A percentile compares a stretch with the other conserved stretches of the same genome.
Evolutionary conservation across 2,797 vertebrate genomes (phyloP).

Genomic region (Cichlasoma orientale): DNA sequence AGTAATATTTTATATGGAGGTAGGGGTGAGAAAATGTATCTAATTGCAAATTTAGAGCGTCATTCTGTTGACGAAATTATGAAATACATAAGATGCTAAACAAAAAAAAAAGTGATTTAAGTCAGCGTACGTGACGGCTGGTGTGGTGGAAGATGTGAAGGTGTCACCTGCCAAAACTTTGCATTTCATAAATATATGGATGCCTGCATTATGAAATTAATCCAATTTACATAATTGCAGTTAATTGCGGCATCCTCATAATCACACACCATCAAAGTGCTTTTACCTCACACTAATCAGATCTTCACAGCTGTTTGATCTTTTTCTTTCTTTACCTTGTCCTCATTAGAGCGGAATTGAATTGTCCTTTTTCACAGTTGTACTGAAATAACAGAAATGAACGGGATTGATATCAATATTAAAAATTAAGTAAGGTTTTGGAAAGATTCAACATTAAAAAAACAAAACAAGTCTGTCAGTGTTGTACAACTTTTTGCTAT

Average conservation of each 20-base stretch:
- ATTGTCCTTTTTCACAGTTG: neutral
- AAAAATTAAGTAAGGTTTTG: neutral
- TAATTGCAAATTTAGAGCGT: constrained; percentile 27
- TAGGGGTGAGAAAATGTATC: neutral
- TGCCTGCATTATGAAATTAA: neutral
- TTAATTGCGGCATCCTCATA: constrained; percentile 4
- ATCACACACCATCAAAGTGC: neutral
- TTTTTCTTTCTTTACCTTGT: neutral
- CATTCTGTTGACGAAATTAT: constrained; percentile 6
- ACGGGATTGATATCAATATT: neutral
- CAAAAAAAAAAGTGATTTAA: neutral
- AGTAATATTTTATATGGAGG: neutral
- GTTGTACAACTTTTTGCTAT: too few relatives aligned
- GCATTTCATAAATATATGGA: neutral
- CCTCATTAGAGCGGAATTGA: neutral
- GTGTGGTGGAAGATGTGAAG: neutral
- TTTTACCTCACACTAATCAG: neutral
- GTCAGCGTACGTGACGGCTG: neutral
- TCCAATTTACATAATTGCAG: neutral
- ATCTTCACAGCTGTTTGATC: neutral
- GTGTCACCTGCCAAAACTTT: neutral
- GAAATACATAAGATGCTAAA: neutral
- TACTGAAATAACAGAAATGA: neutral
- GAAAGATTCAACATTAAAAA: neutral
- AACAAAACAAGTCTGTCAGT: too few relatives aligned